Percentiles rank a stretch among this genome's conserved stretches.
These are phyloP conservation scores for Meleagris gallopavo DNA, from an alignment of 2,113 vertebrate genomes.

Conservation along the genomic window DNA sequence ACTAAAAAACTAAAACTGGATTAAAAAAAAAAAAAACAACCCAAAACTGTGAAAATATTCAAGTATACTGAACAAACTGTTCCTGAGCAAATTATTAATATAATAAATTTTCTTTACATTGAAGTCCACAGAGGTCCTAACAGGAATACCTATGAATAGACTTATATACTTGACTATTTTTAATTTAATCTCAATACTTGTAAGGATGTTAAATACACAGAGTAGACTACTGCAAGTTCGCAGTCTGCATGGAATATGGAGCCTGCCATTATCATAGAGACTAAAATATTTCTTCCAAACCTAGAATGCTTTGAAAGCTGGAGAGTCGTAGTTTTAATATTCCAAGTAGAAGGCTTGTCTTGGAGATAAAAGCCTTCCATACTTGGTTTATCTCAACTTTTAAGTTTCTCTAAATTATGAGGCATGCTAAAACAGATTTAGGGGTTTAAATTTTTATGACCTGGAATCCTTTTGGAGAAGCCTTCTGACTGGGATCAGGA, in stretches of 20 bases:
- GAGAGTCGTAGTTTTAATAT: neutral
- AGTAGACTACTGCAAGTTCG: neutral
- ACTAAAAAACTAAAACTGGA: neutral
- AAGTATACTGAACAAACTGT: conserved; percentile 41
- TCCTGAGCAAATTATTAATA: conserved; percentile 45
- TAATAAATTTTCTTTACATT: conserved; percentile 49
- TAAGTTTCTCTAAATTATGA: neutral
- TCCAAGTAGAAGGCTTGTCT: neutral
- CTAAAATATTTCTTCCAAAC: neutral
- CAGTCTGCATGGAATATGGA: neutral
- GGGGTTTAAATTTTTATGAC: neutral
- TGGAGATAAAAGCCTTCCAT: neutral
- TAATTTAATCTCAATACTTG: conserved; percentile 39
- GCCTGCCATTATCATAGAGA: neutral
- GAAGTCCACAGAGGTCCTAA: conserved; percentile 19
- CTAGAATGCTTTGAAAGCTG: neutral
- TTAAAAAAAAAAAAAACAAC: too few relatives aligned
- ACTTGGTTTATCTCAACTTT: neutral
- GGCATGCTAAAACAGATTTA: neutral
- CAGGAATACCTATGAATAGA: conserved; percentile 46
- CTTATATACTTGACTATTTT: conserved; percentile 46
- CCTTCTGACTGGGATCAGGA: neutral
- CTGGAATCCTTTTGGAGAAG: neutral
- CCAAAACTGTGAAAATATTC: neutral
- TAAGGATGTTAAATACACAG: neutral